Percentiles rank a stretch among this genome's conserved stretches.
phyloP scores from a whole-genome alignment of 1,140 invertebrate species.

The Diorhabda sublineata region DNA sequence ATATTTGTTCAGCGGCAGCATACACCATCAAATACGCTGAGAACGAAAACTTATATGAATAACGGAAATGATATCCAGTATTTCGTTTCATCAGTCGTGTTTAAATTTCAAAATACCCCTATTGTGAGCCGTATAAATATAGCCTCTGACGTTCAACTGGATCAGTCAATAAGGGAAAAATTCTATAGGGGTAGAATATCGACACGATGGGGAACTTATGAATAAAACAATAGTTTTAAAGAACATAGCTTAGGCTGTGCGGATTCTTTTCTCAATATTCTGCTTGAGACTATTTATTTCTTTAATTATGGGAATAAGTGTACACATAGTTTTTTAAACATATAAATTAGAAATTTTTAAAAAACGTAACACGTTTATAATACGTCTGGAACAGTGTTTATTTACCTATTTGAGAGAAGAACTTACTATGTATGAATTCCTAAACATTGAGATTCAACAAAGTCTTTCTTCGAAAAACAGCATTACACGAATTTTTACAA shows the following conservation, averaged over 20 bases:
- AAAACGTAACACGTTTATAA: too few relatives aligned
- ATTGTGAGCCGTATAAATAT: slow-evolving; percentile 38
- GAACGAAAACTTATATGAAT: slow-evolving; percentile 12
- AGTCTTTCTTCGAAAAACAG: too few relatives aligned
- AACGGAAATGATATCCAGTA: slow-evolving; percentile 21
- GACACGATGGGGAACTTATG: slow-evolving; percentile 38
- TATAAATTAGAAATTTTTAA: too few relatives aligned
- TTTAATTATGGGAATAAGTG: too few relatives aligned
- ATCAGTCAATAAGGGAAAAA: slow-evolving; percentile 45
- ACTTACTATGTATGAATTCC: too few relatives aligned
- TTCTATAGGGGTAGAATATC: slow-evolving; percentile 37
- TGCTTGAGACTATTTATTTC: not conserved
- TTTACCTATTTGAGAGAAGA: too few relatives aligned
- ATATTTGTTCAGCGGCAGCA: not conserved
- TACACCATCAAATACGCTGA: not conserved
- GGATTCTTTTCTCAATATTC: slow-evolving; percentile 7
- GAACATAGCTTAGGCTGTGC: slow-evolving; percentile 26
- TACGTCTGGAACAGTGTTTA: too few relatives aligned
- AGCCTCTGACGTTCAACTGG: slow-evolving; percentile 37
- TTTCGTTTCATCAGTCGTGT: slow-evolving; percentile 23
- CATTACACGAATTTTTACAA: too few relatives aligned
- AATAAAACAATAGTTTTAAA: slow-evolving; percentile 46
- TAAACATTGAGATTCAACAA: too few relatives aligned
- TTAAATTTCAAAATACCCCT: slow-evolving; percentile 24
- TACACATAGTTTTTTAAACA: too few relatives aligned